Percentiles rank a stretch among this genome's conserved stretches.
phyloP scores from a whole-genome alignment of 2,797 vertebrate genomes.

The Lithobates sylvaticus region DNA sequence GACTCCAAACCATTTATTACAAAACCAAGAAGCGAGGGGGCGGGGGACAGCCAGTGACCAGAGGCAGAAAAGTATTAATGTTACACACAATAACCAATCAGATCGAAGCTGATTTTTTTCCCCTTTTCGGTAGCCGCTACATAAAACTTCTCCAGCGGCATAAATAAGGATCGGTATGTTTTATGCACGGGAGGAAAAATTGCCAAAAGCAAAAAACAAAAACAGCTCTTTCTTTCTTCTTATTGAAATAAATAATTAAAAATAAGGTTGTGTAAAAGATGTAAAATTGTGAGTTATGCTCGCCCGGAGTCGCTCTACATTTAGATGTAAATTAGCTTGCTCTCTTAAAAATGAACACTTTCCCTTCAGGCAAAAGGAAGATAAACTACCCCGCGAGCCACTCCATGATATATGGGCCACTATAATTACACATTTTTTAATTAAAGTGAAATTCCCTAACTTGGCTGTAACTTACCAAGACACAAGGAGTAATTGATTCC shows the following conservation, averaged over 20 bases:
- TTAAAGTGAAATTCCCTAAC: constrained; percentile 53
- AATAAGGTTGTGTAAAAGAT: neutral
- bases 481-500: constrained; percentile 49
- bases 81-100: too few relatives aligned
- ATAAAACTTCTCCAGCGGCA: too few relatives aligned
- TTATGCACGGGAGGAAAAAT: too few relatives aligned
- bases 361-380: constrained; percentile 54
- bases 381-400: constrained; percentile 37
- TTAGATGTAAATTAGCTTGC: constrained; percentile 51
- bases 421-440: constrained; percentile 61
- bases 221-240: too few relatives aligned
- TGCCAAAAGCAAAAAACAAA: too few relatives aligned
- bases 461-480: constrained; percentile 45
- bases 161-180: too few relatives aligned
- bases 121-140: too few relatives aligned
- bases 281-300: constrained; percentile 36
- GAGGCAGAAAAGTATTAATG: too few relatives aligned
- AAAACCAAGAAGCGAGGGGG: too few relatives aligned
- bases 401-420: constrained; percentile 48
- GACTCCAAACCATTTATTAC: too few relatives aligned
- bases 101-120: too few relatives aligned
- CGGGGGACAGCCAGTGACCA: too few relatives aligned
- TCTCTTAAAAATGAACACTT: constrained; percentile 49
- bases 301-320: constrained; percentile 36
- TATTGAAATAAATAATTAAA: constrained; percentile 8